Base-by-base conservation (phyloP, 2,113 vertebrate species). In the Irena cyanogastra region DNA sequence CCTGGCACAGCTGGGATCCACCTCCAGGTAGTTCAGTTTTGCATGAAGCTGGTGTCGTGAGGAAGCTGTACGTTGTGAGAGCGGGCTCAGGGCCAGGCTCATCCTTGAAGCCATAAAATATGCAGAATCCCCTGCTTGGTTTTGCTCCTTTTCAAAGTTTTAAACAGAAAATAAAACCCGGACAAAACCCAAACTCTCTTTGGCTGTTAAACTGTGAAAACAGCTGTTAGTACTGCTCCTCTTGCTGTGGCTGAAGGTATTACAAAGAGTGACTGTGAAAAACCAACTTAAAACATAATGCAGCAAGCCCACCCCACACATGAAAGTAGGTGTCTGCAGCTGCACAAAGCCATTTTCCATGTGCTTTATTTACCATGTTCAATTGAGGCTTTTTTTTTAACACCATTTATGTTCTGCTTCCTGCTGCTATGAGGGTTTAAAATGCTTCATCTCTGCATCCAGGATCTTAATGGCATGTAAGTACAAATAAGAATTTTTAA, bases 281-380 rank as follows among this genome's bases (percentile, higher is more conserved):
- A 23, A 47, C 11, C 50, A 93, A 9, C 49, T 60, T 60, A 71
- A 41, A 61, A 22, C 11, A 10, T 4, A 39, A 42, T 15, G 11
- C 69, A 72, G 41, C 18, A 60, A 39, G 15, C 3, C 3, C 20
- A n/a, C 12, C 6, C 5, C 11, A 6, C 0, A 0, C 50, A 5
- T 6, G 10, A 37, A 59, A 30, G 21, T 4, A 3, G 16, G 16
- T 45, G 39, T 18, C 11, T 74, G 72, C 59, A 91, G 72, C 64
- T 59, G 37, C 68, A 65, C 41, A 52, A 42, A 61, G 16, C 7
- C 12, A 2, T 20, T 87, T 66, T 39, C 37, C 35, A 59, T 27
- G 33, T 2, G 3, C 69, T 89, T 74, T 22, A 15, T 59, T 75
- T 56, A 68, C 75, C 13, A 12, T 52, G 54, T 75, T 75, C 49